A percentile compares a stretch with the other conserved stretches of the same genome.
These are phyloP conservation scores for Fragum whitleyi DNA, from an alignment of 2,888 invertebrate genomes.

Conservation along the genomic window DNA sequence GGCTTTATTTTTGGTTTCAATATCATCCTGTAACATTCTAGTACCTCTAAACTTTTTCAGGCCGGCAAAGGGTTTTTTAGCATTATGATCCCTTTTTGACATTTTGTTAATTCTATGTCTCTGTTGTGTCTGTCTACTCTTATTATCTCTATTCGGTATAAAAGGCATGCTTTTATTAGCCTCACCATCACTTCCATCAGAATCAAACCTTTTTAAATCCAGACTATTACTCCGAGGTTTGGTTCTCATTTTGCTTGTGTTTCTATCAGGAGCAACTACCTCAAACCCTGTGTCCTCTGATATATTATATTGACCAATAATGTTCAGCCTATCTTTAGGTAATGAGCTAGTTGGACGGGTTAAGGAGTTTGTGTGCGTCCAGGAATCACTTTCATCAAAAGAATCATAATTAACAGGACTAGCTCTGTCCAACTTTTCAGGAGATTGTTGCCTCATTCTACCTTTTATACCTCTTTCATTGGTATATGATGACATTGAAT, in stretches of 20 bases:
- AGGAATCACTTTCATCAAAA: background rate
- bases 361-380: background rate
- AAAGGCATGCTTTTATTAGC: background rate
- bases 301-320: background rate
- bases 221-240: background rate
- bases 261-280: background rate
- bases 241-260: background rate
- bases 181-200: slow-evolving; percentile 37
- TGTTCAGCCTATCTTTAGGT: background rate
- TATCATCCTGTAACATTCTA: background rate
- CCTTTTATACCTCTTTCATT: no score
- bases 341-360: background rate
- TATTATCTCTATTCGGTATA: background rate
- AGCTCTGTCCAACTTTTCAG: no score
- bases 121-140: background rate
- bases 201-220: slow-evolving; percentile 51
- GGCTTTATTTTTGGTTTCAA: background rate
- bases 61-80: background rate
- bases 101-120: background rate
- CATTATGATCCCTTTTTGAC: background rate
- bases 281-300: slow-evolving; percentile 9
- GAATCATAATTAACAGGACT: background rate
- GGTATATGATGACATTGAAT: no score
- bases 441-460: no score
- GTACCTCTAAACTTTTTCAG: slow-evolving; percentile 28